Evolutionary conservation across 1,140 invertebrate genomes (phyloP), one percentile per base, ranked within the genome.

Genomic region (Pachyrhynchus sulphureomaculatus): DNA sequence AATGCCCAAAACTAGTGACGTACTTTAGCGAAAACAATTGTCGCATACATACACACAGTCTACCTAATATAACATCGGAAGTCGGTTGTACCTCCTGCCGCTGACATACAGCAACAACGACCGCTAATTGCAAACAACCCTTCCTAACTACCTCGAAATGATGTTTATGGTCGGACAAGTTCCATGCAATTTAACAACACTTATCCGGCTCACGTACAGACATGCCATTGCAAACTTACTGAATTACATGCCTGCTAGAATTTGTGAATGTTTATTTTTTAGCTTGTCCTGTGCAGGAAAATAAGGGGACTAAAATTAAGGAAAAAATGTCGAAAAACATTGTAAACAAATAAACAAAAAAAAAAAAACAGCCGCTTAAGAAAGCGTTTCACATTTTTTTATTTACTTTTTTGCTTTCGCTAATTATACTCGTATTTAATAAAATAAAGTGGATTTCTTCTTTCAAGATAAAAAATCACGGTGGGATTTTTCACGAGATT

Each of bases 1-100:
- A n/a, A n/a, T n/a, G n/a, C n/a, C n/a, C n/a, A n/a, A n/a, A n/a
- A n/a, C n/a, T n/a, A n/a, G 5, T 29, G 8, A 29, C 26, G 45
- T 49, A 41, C 20, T 52, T 52, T 49, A 26, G 54, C 26, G 45
- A 53, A 36, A 48, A 49, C 49, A 51, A 51, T 52, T 51, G 48
- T 44, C 42, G 44, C 42, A 36, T 17, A 12, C 36, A 32, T 36
- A 32, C 12, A n/a, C n/a, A n/a, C n/a, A n/a, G 48, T 18, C 48
- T 53, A 29, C 26, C 26, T 29, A 29, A 52, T 64, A 64, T 62
- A 64, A 68, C 67, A 68, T 68, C 64, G 60, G 52, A 66, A 68
- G 67, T 68, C 60, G 60, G 63, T 56, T 66, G 67, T 68, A 66
- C 64, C 67, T 66, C 62, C 67, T 68, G 67, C 61, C 60, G 55